Percentiles rank a stretch among this genome's conserved stretches.
phyloP scores from a whole-genome alignment of 2,797 vertebrate genomes.

The Gambelia wislizenii region DNA sequence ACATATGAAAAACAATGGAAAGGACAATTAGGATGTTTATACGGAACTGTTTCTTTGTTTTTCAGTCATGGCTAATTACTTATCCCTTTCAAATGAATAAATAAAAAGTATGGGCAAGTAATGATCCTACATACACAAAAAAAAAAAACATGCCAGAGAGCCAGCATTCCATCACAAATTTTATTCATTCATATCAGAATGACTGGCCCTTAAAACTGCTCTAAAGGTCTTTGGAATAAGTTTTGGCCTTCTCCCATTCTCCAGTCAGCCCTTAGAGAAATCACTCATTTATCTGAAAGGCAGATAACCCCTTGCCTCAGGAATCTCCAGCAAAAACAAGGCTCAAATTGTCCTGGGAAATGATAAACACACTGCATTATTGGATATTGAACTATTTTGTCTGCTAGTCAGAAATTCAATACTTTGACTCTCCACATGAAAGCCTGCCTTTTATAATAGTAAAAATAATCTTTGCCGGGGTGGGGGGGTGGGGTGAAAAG shows the following conservation, averaged over 20 bases:
- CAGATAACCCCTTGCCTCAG: slow-evolving; percentile 6
- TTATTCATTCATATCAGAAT: slow-evolving; percentile 1
- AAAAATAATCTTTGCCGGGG: background rate
- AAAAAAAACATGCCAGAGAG: background rate
- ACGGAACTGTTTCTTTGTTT: background rate
- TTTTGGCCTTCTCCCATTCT: background rate
- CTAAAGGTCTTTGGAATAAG: slow-evolving; percentile 31
- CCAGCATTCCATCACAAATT: background rate
- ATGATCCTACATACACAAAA: background rate
- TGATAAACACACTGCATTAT: slow-evolving; percentile 28
- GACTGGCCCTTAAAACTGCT: slow-evolving; percentile 5
- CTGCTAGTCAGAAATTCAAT: slow-evolving; percentile 34
- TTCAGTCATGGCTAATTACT: background rate
- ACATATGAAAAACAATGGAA: background rate
- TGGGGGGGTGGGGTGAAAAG: too few species aligned
- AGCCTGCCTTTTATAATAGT: slow-evolving; percentile 2
- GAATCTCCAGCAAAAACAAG: slow-evolving; percentile 25
- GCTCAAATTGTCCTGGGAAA: slow-evolving; percentile 26
- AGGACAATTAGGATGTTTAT: background rate
- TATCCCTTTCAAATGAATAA: slow-evolving; percentile 11
- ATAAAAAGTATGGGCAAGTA: background rate
- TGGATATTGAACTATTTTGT: slow-evolving; percentile 37
- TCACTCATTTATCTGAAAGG: slow-evolving; percentile 22
- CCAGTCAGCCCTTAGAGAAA: slow-evolving; percentile 26
- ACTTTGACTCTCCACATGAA: slow-evolving; percentile 17